A percentile compares a stretch with the other conserved stretches of the same genome.
phyloP scores from a whole-genome alignment of 2,888 invertebrate species.

The Cosmia trapezina region DNA sequence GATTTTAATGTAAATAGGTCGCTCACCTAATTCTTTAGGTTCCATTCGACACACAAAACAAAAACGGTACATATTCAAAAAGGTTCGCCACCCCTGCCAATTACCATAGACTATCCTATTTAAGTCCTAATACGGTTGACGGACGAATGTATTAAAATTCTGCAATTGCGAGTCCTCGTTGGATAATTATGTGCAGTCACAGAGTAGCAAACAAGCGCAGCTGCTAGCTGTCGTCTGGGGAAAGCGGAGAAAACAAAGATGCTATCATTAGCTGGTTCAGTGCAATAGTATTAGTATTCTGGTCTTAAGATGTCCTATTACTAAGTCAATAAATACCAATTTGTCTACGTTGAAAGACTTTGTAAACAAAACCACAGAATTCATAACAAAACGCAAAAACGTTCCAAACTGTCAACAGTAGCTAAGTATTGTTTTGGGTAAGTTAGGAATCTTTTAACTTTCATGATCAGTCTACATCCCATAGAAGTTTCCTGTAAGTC shows the following conservation, averaged over 20 bases:
- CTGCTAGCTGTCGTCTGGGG: conserved; percentile 56
- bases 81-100: conserved; percentile 16
- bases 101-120: conserved; percentile 32
- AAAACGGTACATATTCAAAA: background rate
- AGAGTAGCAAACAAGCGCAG: conserved; percentile 37
- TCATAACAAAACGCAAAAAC: background rate
- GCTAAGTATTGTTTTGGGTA: background rate
- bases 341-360: background rate
- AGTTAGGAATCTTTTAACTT: background rate
- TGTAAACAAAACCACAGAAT: background rate
- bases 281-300: conserved; percentile 62
- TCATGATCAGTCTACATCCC: too few species aligned
- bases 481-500: too few species aligned
- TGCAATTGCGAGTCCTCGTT: conserved; percentile 47
- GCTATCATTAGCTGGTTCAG: conserved; percentile 49
- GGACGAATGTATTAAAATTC: conserved; percentile 56
- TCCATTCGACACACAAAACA: too few species aligned
- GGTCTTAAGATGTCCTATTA: conserved; percentile 55
- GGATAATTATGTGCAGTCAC: conserved; percentile 35
- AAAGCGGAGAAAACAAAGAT: conserved; percentile 68
- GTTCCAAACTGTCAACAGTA: background rate
- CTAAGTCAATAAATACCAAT: conserved; percentile 7
- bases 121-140: conserved; percentile 36
- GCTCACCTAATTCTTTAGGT: too few species aligned
- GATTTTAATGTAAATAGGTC: too few species aligned